Conservation (phyloP, 2,797 vertebrate species). For the Platalea minor region DNA sequence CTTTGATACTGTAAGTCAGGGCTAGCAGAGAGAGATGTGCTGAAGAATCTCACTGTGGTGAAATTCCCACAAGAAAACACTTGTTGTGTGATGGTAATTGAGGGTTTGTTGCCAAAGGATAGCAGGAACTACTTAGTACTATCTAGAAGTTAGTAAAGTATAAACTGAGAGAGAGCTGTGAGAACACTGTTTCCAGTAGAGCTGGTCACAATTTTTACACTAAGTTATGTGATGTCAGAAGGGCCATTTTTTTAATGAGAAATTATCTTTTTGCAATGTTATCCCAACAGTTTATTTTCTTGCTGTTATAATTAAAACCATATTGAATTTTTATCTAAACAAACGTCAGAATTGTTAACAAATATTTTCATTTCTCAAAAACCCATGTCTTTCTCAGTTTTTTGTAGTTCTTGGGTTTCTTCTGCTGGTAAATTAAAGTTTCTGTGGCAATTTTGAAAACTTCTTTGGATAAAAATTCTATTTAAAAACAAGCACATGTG, state of each 20-base stretch:
- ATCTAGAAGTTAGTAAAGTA: background rate
- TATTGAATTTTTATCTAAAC: constrained; percentile 26
- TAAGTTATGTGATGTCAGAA: background rate
- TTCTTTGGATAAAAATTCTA: constrained; percentile 7
- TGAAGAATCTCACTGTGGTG: background rate
- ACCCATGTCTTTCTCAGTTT: background rate
- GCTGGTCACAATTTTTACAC: background rate
- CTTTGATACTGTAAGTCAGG: background rate
- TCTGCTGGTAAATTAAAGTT: background rate
- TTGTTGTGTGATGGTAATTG: background rate
- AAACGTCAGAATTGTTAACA: background rate
- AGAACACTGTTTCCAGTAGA: constrained; percentile 19
- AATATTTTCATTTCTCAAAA: constrained; percentile 12
- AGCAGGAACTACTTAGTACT: background rate
- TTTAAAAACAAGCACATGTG: background rate
- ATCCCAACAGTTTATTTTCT: background rate
- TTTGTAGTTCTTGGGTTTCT: background rate
- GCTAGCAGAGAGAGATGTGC: background rate
- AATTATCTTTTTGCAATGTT: background rate
- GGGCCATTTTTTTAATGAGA: background rate
- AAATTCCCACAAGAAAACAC: background rate
- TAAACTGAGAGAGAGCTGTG: background rate
- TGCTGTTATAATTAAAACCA: background rate
- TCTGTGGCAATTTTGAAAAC: background rate
- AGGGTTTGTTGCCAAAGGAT: background rate